phyloP scores from a whole-genome alignment of 1,140 invertebrate species.

The Muscidifurax raptorellus region DNA sequence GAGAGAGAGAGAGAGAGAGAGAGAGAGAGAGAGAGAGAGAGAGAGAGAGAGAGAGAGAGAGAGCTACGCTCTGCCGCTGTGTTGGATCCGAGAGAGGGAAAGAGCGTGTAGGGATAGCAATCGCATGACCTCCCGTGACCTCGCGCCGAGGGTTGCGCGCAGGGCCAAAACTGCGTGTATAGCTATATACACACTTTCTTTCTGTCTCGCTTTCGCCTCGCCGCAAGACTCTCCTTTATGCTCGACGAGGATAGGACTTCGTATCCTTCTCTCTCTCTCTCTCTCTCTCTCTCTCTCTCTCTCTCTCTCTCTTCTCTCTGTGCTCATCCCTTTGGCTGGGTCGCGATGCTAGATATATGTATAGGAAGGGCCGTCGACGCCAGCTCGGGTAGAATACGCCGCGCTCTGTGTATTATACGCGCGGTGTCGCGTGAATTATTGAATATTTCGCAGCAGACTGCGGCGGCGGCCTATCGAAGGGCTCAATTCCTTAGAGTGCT shows the following conservation, averaged over 20 bases:
- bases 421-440: conserved; percentile 4
- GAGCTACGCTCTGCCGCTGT: conserved; percentile 41
- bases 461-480: background rate
- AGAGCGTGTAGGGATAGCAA: conserved; percentile 60
- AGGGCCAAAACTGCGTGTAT: conserved; percentile 57
- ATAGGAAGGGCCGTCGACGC: conserved; percentile 20
- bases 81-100: conserved; percentile 16
- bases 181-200: background rate
- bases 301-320: background rate
- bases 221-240: no score
- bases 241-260: background rate
- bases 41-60: background rate
- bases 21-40: conserved; percentile 14
- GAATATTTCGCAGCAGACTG: conserved; percentile 3
- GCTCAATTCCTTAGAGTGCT: background rate
- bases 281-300: conserved; percentile 20
- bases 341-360: background rate
- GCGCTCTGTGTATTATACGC: no score
- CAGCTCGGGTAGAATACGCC: no score
- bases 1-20: conserved; percentile 13
- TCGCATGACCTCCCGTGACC: conserved; percentile 74
- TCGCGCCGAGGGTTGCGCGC: conserved; percentile 69
- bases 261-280: background rate
- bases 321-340: background rate
- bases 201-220: background rate